phyloP scores from a whole-genome alignment of 2,113 vertebrate genomes.

The Genyomyrus donnyi region DNA sequence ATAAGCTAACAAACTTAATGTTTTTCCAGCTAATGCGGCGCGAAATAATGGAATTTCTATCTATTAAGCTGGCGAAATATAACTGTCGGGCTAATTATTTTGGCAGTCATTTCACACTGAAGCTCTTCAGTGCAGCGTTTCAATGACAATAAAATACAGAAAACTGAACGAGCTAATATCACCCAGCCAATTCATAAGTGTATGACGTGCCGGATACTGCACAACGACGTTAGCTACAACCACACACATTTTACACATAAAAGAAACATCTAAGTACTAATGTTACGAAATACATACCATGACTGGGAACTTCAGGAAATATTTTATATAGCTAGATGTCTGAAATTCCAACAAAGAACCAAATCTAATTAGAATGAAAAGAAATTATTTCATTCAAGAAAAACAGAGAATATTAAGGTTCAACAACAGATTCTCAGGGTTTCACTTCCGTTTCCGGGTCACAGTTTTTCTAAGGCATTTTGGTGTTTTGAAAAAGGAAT shows the following conservation, averaged over 20 bases:
- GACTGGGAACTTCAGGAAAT: background rate
- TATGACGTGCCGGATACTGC: background rate
- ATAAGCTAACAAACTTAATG: background rate
- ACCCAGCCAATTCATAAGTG: too few relatives aligned
- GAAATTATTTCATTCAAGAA: constrained; percentile 8
- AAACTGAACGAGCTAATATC: background rate
- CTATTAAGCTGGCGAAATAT: background rate
- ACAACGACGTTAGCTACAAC: background rate
- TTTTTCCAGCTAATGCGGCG: background rate
- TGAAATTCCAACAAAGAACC: background rate
- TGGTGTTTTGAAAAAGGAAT: background rate
- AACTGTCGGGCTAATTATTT: background rate
- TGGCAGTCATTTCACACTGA: background rate
- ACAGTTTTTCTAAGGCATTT: background rate
- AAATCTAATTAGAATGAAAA: background rate
- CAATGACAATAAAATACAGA: background rate
- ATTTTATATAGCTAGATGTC: background rate
- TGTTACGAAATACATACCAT: constrained; percentile 7
- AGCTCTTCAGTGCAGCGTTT: background rate
- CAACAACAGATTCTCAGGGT: background rate
- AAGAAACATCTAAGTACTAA: background rate
- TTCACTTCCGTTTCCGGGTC: constrained; percentile 21
- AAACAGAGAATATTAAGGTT: background rate
- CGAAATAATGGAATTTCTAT: background rate
- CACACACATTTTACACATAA: background rate